These are phyloP conservation scores for Drosophila melanosoma DNA, from an alignment of 2,888 invertebrate species.

Conservation along the genomic window DNA sequence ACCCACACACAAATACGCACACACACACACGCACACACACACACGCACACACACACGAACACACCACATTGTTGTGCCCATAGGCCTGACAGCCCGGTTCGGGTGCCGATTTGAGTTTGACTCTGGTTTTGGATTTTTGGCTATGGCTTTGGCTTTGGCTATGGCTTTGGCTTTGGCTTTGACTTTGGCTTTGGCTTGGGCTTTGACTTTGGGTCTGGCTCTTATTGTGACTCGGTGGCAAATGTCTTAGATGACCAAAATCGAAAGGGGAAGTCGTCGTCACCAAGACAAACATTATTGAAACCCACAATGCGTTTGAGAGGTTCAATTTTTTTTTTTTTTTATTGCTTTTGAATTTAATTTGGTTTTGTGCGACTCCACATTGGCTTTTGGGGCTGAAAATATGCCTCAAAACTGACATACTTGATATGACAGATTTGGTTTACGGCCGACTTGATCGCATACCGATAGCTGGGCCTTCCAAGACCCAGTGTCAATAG, in stretches of 20 bases:
- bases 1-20: slow-evolving; percentile 44
- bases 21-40: slow-evolving; percentile 10
- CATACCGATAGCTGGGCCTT: not conserved
- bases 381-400: slow-evolving; percentile 12
- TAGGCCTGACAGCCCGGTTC: slow-evolving; percentile 27
- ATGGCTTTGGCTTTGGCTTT: not conserved
- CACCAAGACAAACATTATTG: slow-evolving; percentile 45
- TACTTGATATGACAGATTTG: slow-evolving; percentile 57
- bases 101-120: slow-evolving; percentile 18
- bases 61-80: slow-evolving; percentile 15
- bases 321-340: slow-evolving; percentile 53
- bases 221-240: slow-evolving; percentile 9
- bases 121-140: not conserved
- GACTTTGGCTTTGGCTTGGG: not conserved
- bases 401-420: slow-evolving; percentile 48
- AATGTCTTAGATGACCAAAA: slow-evolving; percentile 63
- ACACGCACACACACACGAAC: slow-evolving; percentile 12
- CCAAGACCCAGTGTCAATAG: slow-evolving; percentile 9
- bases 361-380: slow-evolving; percentile 56
- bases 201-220: slow-evolving; percentile 11
- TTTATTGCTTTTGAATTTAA: slow-evolving; percentile 70
- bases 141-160: not conserved
- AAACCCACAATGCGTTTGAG: slow-evolving; percentile 63
- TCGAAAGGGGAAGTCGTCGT: slow-evolving; percentile 68
- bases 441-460: slow-evolving; percentile 23